Evolutionary conservation across 2,797 vertebrate genomes (phyloP).

Genomic region (Malurus splendens): DNA sequence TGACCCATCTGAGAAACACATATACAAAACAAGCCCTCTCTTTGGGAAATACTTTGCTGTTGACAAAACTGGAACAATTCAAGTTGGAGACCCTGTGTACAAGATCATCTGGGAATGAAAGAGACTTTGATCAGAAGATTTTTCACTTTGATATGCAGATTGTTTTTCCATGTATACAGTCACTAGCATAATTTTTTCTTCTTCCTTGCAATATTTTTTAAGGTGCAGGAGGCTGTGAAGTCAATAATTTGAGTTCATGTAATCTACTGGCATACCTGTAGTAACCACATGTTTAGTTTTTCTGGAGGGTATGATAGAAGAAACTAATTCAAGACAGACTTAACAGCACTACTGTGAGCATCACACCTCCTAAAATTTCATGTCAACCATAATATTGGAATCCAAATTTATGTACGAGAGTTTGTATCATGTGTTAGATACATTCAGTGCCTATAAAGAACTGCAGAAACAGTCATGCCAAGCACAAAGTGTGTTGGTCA

Average conservation of each 20-base stretch:
- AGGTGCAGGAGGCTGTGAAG: neutral
- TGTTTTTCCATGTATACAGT: neutral
- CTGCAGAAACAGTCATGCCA: neutral
- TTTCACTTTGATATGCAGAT: neutral
- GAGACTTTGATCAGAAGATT: neutral
- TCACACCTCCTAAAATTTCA: neutral
- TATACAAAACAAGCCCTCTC: slow-evolving; percentile 80
- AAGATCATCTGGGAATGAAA: slow-evolving; percentile 62
- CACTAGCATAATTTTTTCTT: neutral
- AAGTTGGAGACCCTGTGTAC: slow-evolving; percentile 87
- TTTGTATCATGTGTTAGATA: neutral
- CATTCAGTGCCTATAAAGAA: neutral
- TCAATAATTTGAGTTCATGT: neutral
- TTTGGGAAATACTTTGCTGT: slow-evolving; percentile 86
- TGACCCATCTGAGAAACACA: slow-evolving; percentile 76
- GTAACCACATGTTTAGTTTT: neutral
- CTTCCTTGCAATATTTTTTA: neutral
- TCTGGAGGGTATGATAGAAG: neutral
- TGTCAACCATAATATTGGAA: rapidly evolving
- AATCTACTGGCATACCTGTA: neutral
- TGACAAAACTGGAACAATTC: slow-evolving; percentile 79
- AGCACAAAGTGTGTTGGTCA: neutral
- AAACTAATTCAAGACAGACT: neutral
- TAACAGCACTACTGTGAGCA: neutral
- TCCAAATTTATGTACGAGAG: neutral